These are phyloP conservation scores for Nothobranchius furzeri DNA, from an alignment of 2,113 vertebrate genomes.

Conservation along the genomic window DNA sequence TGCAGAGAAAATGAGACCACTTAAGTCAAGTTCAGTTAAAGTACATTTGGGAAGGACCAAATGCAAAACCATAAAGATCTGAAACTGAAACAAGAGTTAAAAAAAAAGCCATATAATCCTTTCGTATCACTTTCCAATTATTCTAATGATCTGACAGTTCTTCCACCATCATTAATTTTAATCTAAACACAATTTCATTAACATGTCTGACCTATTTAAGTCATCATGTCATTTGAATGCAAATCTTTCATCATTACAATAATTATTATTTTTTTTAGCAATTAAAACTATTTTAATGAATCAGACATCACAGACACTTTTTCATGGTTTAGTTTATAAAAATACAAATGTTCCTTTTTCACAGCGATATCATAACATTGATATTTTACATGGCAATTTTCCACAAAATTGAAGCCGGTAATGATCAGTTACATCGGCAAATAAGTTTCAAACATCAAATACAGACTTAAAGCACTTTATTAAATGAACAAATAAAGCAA, in stretches of 20 bases:
- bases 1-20: no score
- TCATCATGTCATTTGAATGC: neutral
- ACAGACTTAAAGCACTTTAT: conserved; percentile 59
- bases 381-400: conserved; percentile 74
- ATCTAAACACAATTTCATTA: no score
- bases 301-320: conserved; percentile 48
- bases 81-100: no score
- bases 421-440: conserved; percentile 58
- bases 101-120: no score
- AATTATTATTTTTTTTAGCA: conserved; percentile 7
- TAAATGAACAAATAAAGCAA: conserved; percentile 62
- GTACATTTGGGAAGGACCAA: no score
- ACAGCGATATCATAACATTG: conserved; percentile 82
- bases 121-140: no score
- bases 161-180: no score
- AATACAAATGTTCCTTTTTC: conserved; percentile 85
- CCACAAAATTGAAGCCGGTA: conserved; percentile 68
- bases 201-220: no score
- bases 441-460: conserved; percentile 52
- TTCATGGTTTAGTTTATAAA: conserved; percentile 84
- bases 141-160: no score
- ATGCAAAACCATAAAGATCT: no score
- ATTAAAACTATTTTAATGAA: conserved; percentile 47
- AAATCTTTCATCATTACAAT: neutral
- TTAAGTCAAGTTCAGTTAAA: no score